A percentile compares a stretch with the other conserved stretches of the same genome.
These are phyloP conservation scores for Paramuricea clavata DNA, from an alignment of 92 coral and sea anemone genomes.

Conservation along the genomic window DNA sequence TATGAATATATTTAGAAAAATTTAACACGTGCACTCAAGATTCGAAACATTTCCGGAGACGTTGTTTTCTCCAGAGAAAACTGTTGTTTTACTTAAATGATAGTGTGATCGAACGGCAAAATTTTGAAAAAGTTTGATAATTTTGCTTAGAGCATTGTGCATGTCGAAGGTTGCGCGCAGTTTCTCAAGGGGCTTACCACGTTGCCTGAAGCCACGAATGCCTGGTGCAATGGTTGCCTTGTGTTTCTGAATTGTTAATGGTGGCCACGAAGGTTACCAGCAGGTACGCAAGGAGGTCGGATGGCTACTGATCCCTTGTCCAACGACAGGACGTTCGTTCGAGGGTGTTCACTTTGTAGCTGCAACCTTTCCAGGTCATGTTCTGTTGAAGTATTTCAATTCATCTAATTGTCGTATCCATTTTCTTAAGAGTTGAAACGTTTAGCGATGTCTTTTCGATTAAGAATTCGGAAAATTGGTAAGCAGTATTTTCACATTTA, in stretches of 20 bases:
- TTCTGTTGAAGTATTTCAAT: too few relatives aligned
- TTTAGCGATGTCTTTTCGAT: too few relatives aligned
- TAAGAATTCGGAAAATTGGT: too few relatives aligned
- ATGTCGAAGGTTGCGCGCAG: conserved; percentile 18
- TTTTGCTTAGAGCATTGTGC: not conserved
- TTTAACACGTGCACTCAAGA: conserved; percentile 2
- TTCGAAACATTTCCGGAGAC: not conserved
- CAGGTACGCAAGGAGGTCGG: not conserved
- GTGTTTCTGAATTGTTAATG: not conserved
- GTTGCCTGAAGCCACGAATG: conserved; percentile 1
- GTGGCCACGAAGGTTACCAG: not conserved
- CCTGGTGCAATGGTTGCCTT: not conserved
- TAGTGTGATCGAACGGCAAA: not conserved
- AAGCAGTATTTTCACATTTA: too few relatives aligned
- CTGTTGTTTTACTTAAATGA: not conserved
- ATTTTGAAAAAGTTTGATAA: not conserved
- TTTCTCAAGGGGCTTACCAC: conserved; percentile 28
- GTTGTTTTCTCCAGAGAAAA: not conserved
- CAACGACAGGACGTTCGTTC: not conserved
- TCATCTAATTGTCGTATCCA: too few relatives aligned
- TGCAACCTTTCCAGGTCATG: not conserved
- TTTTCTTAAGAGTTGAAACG: too few relatives aligned
- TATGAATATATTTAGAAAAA: not conserved
- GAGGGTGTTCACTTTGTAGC: too few relatives aligned
- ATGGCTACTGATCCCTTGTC: not conserved